Percentiles rank a stretch among this genome's conserved stretches.
These are phyloP conservation scores for Cavia porcellus DNA, from an alignment of 2,113 vertebrate species.

Conservation along the genomic window DNA sequence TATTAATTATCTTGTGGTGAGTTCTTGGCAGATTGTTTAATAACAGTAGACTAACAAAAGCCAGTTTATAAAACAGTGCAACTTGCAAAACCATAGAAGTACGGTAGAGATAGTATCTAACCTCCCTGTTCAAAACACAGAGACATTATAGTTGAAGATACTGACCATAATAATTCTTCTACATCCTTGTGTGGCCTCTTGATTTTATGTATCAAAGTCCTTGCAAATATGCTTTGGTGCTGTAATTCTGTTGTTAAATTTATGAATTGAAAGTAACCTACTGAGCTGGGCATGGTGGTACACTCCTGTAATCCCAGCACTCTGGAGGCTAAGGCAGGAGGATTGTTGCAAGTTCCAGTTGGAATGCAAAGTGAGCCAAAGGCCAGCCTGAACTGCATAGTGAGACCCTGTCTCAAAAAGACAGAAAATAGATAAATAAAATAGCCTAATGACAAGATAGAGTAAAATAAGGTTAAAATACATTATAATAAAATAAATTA, in stretches of 20 bases:
- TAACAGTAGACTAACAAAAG: slow-evolving; percentile 1
- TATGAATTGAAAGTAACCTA: neutral
- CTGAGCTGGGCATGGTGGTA: neutral
- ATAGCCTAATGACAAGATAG: neutral
- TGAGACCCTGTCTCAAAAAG: too few species aligned
- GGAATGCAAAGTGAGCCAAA: too few species aligned
- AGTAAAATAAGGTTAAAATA: neutral
- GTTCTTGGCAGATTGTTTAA: slow-evolving; percentile 42
- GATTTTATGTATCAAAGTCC: neutral
- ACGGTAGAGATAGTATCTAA: neutral
- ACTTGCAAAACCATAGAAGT: neutral
- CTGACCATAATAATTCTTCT: neutral
- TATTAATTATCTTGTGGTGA: slow-evolving; percentile 33
- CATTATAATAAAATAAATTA: slow-evolving; percentile 47
- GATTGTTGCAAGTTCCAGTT: too few species aligned
- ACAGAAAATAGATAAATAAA: neutral
- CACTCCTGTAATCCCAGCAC: too few species aligned
- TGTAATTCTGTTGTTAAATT: slow-evolving; percentile 40
- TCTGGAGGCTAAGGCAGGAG: too few species aligned
- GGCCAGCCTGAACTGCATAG: too few species aligned
- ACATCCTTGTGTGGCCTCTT: neutral
- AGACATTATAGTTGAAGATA: neutral
- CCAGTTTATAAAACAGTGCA: slow-evolving; percentile 26
- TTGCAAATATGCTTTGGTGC: neutral
- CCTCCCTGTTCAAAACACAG: slow-evolving; percentile 2